Conservation (phyloP, 2,888 invertebrate genomes). For the Drosophila colorata region DNA sequence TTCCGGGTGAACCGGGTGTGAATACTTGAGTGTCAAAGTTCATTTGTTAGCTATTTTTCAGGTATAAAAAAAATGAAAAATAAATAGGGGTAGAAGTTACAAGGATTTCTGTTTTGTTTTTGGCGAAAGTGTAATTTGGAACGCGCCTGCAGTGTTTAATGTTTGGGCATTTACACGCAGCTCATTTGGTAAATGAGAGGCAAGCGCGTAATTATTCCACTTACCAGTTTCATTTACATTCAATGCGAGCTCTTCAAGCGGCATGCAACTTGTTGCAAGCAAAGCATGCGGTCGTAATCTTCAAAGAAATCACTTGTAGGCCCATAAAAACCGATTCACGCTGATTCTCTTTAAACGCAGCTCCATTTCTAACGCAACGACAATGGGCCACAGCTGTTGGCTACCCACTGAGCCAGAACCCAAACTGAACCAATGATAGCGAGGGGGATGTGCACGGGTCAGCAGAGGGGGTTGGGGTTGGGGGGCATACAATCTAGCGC, state of each 20-base stretch:
- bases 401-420: slow-evolving; percentile 69
- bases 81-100: neutral
- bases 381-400: slow-evolving; percentile 49
- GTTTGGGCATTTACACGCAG: slow-evolving; percentile 18
- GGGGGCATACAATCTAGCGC: slow-evolving; percentile 52
- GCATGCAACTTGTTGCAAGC: slow-evolving; percentile 51
- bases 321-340: slow-evolving; percentile 61
- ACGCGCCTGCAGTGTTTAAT: slow-evolving; percentile 11
- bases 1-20: too few species aligned
- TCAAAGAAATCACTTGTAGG: slow-evolving; percentile 58
- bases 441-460: neutral
- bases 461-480: neutral
- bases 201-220: slow-evolving; percentile 30
- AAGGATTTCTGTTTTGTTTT: neutral
- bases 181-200: slow-evolving; percentile 45
- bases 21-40: slow-evolving; percentile 7
- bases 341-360: slow-evolving; percentile 40
- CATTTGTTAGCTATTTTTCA: too few species aligned
- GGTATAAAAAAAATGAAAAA: too few species aligned
- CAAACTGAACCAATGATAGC: slow-evolving; percentile 1
- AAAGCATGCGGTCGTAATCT: slow-evolving; percentile 26
- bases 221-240: slow-evolving; percentile 20
- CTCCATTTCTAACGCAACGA: slow-evolving; percentile 59
- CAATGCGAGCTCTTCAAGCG: too few species aligned
- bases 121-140: slow-evolving; percentile 28